A percentile compares a stretch with the other conserved stretches of the same genome.
These are phyloP conservation scores for Ferrisia virgata DNA, from an alignment of 2,888 invertebrate genomes.

Conservation along the genomic window DNA sequence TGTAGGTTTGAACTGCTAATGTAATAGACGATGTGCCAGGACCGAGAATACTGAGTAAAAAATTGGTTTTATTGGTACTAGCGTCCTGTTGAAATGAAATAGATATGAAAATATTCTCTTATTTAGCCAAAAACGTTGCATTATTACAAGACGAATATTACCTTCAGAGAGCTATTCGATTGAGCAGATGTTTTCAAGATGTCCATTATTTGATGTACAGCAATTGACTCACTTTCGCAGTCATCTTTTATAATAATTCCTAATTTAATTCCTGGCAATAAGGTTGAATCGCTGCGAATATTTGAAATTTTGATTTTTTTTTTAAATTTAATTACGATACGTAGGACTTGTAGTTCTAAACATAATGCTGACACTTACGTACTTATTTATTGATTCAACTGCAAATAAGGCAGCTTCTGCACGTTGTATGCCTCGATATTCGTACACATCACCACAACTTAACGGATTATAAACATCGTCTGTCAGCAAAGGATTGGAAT, in stretches of 20 bases:
- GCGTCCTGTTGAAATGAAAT: not conserved
- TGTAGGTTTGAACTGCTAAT: conserved; percentile 70
- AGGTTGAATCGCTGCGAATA: conserved; percentile 48
- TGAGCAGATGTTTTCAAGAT: not conserved
- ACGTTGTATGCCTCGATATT: conserved; percentile 73
- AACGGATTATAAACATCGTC: conserved; percentile 51
- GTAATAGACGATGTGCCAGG: conserved; percentile 72
- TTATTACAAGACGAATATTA: not conserved
- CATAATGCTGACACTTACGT: not conserved
- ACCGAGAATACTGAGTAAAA: conserved; percentile 60
- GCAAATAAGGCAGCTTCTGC: conserved; percentile 64
- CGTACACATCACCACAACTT: conserved; percentile 63
- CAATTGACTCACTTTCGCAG: conserved; percentile 78
- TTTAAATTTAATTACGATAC: too few species aligned
- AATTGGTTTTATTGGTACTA: not conserved
- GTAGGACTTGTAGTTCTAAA: too few species aligned
- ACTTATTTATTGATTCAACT: conserved; percentile 63
- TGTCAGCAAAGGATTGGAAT: conserved; percentile 56
- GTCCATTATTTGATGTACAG: conserved; percentile 65
- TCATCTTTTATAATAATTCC: conserved; percentile 75
- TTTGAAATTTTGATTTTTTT: too few species aligned
- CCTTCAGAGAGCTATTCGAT: not conserved
- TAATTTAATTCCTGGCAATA: conserved; percentile 60
- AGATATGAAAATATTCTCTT: not conserved
- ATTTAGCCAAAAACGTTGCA: not conserved